These are phyloP conservation scores for Phymanthus crucifer DNA, from an alignment of 92 coral and sea anemone genomes.

Conservation along the genomic window DNA sequence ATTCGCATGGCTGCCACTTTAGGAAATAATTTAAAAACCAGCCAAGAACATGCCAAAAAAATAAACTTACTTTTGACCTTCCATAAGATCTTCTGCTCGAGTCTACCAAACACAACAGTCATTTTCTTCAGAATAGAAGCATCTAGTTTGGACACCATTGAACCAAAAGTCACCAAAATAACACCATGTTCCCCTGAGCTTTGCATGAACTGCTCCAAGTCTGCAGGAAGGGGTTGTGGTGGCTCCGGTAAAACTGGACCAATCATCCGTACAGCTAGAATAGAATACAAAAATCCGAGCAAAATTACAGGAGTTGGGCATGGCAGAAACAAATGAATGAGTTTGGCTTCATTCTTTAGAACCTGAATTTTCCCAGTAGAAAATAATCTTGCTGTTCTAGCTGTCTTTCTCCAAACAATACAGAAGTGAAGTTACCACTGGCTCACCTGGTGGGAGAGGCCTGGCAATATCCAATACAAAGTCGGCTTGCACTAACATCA, in stretches of 20 bases:
- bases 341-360: too few species aligned
- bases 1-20: not conserved
- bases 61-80: slow-evolving; percentile 5
- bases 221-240: slow-evolving; percentile 49
- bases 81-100: slow-evolving; percentile 50
- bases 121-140: slow-evolving; percentile 10
- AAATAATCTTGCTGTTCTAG: too few species aligned
- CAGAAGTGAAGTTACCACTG: too few species aligned
- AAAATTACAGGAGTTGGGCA: too few species aligned
- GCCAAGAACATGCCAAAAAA: not conserved
- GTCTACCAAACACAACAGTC: slow-evolving; percentile 33
- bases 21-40: not conserved
- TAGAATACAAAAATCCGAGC: too few species aligned
- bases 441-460: slow-evolving; percentile 16
- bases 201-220: slow-evolving; percentile 51
- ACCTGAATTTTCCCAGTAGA: too few species aligned
- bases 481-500: slow-evolving; percentile 13
- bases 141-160: slow-evolving; percentile 28
- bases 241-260: slow-evolving; percentile 42
- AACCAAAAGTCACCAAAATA: slow-evolving; percentile 40
- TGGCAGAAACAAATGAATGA: too few species aligned
- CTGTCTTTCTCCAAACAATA: too few species aligned
- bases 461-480: slow-evolving; percentile 9
- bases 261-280: slow-evolving; percentile 21
- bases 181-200: slow-evolving; percentile 52